These are phyloP conservation scores for Plagodis dolabraria DNA, from an alignment of 2,888 invertebrate genomes.

Conservation along the genomic window DNA sequence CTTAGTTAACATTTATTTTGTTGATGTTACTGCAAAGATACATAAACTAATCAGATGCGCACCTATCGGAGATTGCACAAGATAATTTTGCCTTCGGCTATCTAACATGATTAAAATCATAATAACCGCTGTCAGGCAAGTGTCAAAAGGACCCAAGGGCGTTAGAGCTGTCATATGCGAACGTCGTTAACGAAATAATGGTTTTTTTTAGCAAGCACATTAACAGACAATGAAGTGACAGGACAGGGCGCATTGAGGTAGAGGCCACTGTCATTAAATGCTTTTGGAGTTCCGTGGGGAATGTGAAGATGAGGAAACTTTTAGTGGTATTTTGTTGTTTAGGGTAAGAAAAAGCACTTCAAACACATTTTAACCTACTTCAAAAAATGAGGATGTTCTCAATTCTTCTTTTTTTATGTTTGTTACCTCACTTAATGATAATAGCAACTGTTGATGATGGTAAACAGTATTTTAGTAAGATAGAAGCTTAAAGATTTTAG, in stretches of 20 bases:
- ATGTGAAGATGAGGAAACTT: constrained; percentile 6
- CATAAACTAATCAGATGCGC: constrained; percentile 2
- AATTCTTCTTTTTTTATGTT: no score
- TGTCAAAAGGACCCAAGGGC: constrained; percentile 29
- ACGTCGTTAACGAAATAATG: constrained; percentile 28
- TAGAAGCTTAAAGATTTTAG: no score
- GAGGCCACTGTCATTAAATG: constrained; percentile 36
- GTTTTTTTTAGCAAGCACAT: constrained; percentile 25
- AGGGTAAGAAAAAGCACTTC: no score
- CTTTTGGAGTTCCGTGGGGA: constrained; percentile 22
- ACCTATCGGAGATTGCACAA: constrained; percentile 17
- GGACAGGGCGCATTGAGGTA: constrained; percentile 34
- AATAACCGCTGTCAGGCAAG: constrained; percentile 16
- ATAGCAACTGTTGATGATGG: no score
- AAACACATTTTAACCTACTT: no score
- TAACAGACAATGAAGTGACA: constrained; percentile 33
- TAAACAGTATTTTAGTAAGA: no score
- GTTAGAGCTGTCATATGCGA: constrained; percentile 18
- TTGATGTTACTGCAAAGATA: not conserved
- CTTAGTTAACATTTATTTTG: no score
- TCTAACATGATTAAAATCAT: constrained; percentile 25
- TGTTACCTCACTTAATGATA: no score
- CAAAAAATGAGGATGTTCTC: no score
- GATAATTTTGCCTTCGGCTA: constrained; percentile 20
- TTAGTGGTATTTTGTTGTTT: constrained; percentile 1